phyloP scores from a whole-genome alignment of 64 coral and sea anemone genomes.

The Hydrozoanthus tunicans region DNA sequence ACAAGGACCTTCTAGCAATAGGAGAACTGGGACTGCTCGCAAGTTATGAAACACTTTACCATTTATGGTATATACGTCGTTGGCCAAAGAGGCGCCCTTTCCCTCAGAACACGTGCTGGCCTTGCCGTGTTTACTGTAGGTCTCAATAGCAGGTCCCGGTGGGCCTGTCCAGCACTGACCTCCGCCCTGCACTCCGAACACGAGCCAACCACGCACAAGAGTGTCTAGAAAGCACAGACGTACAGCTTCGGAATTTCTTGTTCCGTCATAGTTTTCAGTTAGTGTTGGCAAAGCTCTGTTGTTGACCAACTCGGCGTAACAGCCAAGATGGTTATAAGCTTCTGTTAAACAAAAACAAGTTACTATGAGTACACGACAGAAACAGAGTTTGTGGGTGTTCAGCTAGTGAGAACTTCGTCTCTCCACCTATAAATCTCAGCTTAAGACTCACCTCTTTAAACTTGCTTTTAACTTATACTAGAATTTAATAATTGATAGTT shows the following conservation, averaged over 20 bases:
- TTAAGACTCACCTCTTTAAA: no score
- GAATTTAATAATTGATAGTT: no score
- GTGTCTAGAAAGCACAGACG: conserved; percentile 29
- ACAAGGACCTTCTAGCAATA: not conserved
- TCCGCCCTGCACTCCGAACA: conserved; percentile 26
- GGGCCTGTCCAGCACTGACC: not conserved
- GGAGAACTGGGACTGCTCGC: not conserved
- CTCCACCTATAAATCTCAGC: no score
- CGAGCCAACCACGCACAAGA: not conserved
- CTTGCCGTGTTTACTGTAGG: conserved; percentile 12
- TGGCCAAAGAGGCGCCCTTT: not conserved
- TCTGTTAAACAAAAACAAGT: conserved; percentile 2
- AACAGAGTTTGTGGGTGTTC: no score
- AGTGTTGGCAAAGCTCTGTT: not conserved
- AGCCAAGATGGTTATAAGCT: not conserved
- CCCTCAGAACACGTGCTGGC: not conserved
- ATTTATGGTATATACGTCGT: conserved; percentile 8
- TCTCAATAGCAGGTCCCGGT: not conserved
- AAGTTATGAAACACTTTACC: conserved; percentile 3
- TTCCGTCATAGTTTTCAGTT: not conserved
- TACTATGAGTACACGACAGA: not conserved
- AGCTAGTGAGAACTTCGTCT: no score
- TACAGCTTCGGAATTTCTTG: conserved; percentile 16
- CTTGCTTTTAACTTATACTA: no score
- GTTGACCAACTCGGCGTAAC: not conserved